Evolutionary conservation across 2,113 vertebrate genomes (phyloP).

Genomic region (Empidonax traillii): DNA sequence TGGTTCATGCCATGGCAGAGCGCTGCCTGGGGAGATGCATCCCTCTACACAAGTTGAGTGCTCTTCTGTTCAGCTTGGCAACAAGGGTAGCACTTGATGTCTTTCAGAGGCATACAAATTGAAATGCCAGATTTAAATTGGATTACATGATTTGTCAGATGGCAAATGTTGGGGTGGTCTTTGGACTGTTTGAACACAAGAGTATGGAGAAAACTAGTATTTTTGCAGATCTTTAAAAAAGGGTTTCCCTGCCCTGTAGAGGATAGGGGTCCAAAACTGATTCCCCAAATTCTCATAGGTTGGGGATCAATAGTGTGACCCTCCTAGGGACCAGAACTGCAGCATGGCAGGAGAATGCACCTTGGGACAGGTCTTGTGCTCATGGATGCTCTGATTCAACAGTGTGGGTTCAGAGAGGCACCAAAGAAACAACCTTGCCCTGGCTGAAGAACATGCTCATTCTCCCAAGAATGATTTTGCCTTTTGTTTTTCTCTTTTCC

Average conservation of each 20-base stretch:
- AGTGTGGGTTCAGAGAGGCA: not conserved
- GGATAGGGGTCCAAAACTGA: not conserved
- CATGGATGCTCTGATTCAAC: not conserved
- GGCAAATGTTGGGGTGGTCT: not conserved
- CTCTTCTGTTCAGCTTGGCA: not conserved
- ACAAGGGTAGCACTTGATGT: not conserved
- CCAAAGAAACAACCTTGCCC: not conserved
- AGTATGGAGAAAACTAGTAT: not conserved
- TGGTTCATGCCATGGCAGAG: accelerated
- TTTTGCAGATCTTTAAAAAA: not conserved
- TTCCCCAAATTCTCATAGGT: not conserved
- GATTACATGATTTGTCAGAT: not conserved
- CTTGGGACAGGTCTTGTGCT: not conserved
- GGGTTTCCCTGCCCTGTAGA: not conserved
- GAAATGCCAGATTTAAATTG: not conserved
- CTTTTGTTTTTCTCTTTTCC: not conserved
- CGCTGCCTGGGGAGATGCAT: accelerated
- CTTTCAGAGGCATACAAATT: not conserved
- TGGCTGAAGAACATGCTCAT: not conserved
- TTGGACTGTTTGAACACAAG: not conserved
- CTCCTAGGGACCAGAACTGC: not conserved
- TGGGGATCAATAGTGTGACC: not conserved
- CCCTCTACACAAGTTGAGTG: not conserved
- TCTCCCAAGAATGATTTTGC: not conserved
- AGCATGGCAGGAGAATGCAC: not conserved